Evolutionary conservation across 2,797 vertebrate species (phyloP), one percentile per base, ranked within the genome.

Genomic region (Poeciliopsis gracilis): DNA sequence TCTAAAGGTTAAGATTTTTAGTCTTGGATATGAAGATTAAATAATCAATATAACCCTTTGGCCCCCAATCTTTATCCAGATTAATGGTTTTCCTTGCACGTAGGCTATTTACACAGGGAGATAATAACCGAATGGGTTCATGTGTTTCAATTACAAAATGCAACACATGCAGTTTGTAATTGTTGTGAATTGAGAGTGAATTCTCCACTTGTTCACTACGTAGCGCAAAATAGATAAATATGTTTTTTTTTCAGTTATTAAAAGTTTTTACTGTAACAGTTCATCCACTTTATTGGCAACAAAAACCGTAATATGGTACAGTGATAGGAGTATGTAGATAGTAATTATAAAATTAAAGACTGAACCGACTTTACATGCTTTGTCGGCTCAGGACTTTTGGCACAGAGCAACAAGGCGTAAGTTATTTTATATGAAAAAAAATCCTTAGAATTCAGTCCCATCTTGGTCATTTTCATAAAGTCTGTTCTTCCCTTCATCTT

Each of bases 401-500:
- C 53, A 53, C n/a, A 7, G 23, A n/a, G 25, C 12, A 6, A 36
- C 13, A 41, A 25, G 38, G 38, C 38, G 4, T 38, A 69, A n/a
- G 23, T 9, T 61, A 30, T 81, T 71, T 77, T 45, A 51, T 71
- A 59, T 51, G 11, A 53, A 57, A 3, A 3, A 25, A 16, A 43
- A 79, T 49, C 69, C n/a, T 57, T 43, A 36, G 67, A 23, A 12
- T 63, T 75, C 25, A 80, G 47, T 33, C 51, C 45, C 20, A 13
- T 69, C 66, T n/a, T 18, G 11, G 47, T 8, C 2, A 45, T 59
- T 8, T 23, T n/a, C 51, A 41, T 43, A n/a, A 28, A 57, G 51
- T 28, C 38, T 45, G 9, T 43, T 57, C 28, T 75, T 75, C 43
- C 41, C 55, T 63, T 46, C 57, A 46, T 75, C 74, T 33, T 75